A percentile compares a stretch with the other conserved stretches of the same genome.
Conservation (phyloP, 2,888 invertebrate species). For the Osedax fenrisi region DNA sequence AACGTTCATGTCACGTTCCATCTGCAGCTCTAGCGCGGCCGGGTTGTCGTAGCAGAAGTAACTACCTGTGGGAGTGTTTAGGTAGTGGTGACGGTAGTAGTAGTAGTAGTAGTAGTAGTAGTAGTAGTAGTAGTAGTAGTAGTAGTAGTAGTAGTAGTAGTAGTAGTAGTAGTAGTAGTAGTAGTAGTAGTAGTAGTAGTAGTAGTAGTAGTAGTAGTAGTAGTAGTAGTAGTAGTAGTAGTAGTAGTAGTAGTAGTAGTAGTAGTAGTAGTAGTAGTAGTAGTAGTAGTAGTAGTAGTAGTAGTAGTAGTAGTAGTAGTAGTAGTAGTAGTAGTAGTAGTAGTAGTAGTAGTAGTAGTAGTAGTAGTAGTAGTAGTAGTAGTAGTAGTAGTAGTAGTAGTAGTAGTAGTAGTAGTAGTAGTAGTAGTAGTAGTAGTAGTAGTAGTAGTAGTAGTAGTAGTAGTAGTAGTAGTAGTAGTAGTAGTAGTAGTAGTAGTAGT, state of each 20-base stretch:
- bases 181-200: conserved; percentile 32
- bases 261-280: conserved; percentile 31
- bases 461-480: neutral
- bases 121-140: conserved; percentile 31
- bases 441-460: neutral
- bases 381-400: conserved; percentile 31
- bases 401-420: conserved; percentile 29
- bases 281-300: conserved; percentile 32
- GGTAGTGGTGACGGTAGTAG: neutral
- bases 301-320: conserved; percentile 33
- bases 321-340: conserved; percentile 32
- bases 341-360: conserved; percentile 29
- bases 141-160: conserved; percentile 31
- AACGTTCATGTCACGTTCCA: conserved; percentile 67
- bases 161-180: conserved; percentile 31
- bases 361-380: conserved; percentile 32
- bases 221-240: conserved; percentile 33
- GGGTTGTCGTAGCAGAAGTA: conserved; percentile 97
- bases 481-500: neutral
- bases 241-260: conserved; percentile 32
- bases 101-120: conserved; percentile 30
- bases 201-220: conserved; percentile 33
- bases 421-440: neutral
- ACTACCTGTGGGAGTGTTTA: conserved; percentile 35
- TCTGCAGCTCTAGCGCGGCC: conserved; percentile 76